Base-by-base conservation (phyloP, 2,797 vertebrate genomes). In the Gallinago nigripennis region DNA sequence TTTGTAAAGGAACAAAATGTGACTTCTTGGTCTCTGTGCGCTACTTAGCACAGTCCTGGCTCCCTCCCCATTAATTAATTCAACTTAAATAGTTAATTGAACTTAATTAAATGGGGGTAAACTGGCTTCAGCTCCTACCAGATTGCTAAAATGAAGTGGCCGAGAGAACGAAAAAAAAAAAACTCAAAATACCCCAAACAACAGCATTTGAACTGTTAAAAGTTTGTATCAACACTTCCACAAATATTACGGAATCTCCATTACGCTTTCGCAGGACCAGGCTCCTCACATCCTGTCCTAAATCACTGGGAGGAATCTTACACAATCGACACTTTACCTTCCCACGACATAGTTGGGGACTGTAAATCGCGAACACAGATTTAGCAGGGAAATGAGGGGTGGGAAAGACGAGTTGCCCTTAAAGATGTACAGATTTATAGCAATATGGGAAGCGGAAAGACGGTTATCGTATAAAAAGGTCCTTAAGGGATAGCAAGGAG, bases 351-450 rank as follows among this genome's bases (percentile, higher is more conserved):
- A 73, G 7, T 11, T 37, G 56, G 35, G 68, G 71, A 33, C 50
- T 68, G 68, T 61, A 94, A 95, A 95, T 78, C 4, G 9, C 19
- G 45, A 57, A 23, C 25, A 18, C 6, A 89, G 88, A 87, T 89
- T 92, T 94, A 93, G 88, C 83, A 93, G 88, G 85, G 61, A 92
- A 91, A 95, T 0, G 12, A 92, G 78, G 79, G 86, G 88, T 85
- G 90, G 88, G 95, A 94, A 94, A 85, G 84, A 93, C 3, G 4
- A 82, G 86, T 12, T 77, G 88, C 78, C 90, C 88, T 87, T 82
- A 89, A 96, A 95, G 92, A 95, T 85, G 86, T 56, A 45, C 70
- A 92, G 88, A 97, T 95, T 96, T 94, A 95, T 39, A n/a, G 92
- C 71, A 73, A 20, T 7, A 37, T 57, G 94, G 92, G 90, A 95